phyloP scores from a whole-genome alignment of 2,113 vertebrate species.

The Bambusicola thoracicus region DNA sequence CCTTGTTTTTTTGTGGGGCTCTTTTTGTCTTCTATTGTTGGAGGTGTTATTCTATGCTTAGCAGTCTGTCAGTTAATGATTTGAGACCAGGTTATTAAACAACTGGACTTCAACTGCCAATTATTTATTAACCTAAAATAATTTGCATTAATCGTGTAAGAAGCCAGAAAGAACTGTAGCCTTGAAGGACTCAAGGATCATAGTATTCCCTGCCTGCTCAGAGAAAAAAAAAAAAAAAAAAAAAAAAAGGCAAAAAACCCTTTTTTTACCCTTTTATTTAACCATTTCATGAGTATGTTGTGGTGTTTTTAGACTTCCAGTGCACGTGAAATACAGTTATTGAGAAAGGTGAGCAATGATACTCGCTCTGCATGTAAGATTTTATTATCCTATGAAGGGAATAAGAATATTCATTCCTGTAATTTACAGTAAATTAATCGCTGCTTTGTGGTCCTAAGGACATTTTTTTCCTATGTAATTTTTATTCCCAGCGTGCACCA shows the following conservation, averaged over 20 bases:
- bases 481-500: not conserved
- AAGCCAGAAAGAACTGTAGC: not conserved
- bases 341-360: not conserved
- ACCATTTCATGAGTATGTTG: not conserved
- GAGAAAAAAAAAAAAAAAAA: not conserved
- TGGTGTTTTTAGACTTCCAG: not conserved
- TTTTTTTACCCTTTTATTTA: not conserved
- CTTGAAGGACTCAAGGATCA: not conserved
- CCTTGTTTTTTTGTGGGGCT: too few species aligned
- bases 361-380: not conserved
- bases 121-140: constrained; percentile 4
- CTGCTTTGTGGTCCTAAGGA: not conserved
- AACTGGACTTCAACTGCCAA: not conserved
- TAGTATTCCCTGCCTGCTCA: not conserved
- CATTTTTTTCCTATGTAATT: too few species aligned
- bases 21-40: fast-evolving
- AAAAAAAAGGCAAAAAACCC: too few species aligned
- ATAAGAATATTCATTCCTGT: not conserved
- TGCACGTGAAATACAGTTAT: not conserved
- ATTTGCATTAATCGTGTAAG: not conserved
- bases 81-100: not conserved
- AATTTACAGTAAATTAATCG: not conserved
- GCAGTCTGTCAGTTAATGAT: not conserved
- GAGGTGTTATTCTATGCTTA: not conserved
- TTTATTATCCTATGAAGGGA: not conserved